Evolutionary conservation across 2,888 invertebrate genomes (phyloP), one percentile per base, ranked within the genome.

Genomic region (Apoda limacodes): DNA sequence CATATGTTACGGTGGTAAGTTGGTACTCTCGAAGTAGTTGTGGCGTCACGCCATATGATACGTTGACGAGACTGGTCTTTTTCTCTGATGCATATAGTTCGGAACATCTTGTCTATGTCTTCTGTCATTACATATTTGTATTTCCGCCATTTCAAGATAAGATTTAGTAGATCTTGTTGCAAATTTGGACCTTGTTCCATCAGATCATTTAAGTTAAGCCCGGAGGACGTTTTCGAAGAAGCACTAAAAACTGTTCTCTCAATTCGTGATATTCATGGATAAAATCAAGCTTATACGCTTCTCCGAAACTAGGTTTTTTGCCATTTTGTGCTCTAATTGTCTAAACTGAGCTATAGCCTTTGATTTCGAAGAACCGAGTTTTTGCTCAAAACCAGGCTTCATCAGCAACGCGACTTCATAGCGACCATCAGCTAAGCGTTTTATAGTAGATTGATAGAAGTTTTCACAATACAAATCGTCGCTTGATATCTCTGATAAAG

Each of bases 331-430:
- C 24, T 44, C 43, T 10, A 42, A 31, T 13, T 33, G 32, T 13
- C 10, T 10, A 32, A 47, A 48, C 28, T 48, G 48, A 2, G 46
- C 43, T 4, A 41, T 27, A 4, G 43, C 42, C 19, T 24, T 38
- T 7, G 21, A 13, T 35, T 34, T 43, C 6, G 47, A 38, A 6
- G 21, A n/a, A 2, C 48, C 45, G 13, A 48, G 22, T 14, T 41
- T 25, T 15, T 35, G 9, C 19, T 23, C 5, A n/a, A 25, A 22
- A 12, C 35, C 15, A 11, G 23, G 5, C 24, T 35, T 43, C 3
- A 48, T 9, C n/a, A n/a, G n/a, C n/a, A n/a, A n/a, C n/a, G n/a
- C n/a, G n/a, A n/a, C n/a, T n/a, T n/a, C n/a, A n/a, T n/a, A n/a
- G n/a, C n/a, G n/a, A n/a, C n/a, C 41, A 22, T 39, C 26, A 27